A percentile compares a stretch with the other conserved stretches of the same genome.
phyloP scores from a whole-genome alignment of 2,888 invertebrate genomes.

The Rotaria sp. region DNA sequence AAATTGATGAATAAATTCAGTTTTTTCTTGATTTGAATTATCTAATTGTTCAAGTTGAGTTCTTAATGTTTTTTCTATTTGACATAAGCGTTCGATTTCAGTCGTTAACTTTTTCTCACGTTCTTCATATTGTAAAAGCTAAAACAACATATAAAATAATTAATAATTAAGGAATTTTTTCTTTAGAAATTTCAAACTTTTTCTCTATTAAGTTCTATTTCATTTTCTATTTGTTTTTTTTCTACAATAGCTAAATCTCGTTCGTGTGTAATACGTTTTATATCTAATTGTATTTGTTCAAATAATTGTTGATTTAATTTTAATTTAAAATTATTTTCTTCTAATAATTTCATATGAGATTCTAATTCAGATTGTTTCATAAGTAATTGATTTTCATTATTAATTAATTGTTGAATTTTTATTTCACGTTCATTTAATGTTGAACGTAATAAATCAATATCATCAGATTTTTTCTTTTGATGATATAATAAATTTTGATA shows the following conservation, averaged over 20 bases:
- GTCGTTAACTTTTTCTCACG: too few relatives aligned
- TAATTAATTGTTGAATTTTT: background rate
- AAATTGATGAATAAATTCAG: too few relatives aligned
- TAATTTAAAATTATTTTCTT: background rate
- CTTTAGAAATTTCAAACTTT: too few relatives aligned
- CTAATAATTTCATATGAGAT: background rate
- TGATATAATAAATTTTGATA: conserved; percentile 18
- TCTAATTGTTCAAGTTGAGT: too few relatives aligned
- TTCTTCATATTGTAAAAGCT: too few relatives aligned
- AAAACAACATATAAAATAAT: too few relatives aligned
- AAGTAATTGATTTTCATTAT: background rate
- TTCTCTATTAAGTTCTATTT: background rate
- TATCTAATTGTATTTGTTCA: background rate
- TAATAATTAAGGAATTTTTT: too few relatives aligned
- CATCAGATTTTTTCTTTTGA: conserved; percentile 20
- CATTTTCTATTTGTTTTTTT: background rate
- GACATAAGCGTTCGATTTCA: too few relatives aligned
- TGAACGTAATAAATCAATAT: background rate
- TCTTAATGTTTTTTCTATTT: too few relatives aligned
- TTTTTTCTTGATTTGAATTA: too few relatives aligned
- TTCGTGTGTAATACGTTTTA: background rate
- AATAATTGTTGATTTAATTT: background rate
- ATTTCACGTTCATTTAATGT: background rate
- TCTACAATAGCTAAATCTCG: background rate
- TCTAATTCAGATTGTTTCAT: background rate